Base-by-base conservation (phyloP, 2,797 vertebrate genomes). In the Neoniphon sammara region DNA sequence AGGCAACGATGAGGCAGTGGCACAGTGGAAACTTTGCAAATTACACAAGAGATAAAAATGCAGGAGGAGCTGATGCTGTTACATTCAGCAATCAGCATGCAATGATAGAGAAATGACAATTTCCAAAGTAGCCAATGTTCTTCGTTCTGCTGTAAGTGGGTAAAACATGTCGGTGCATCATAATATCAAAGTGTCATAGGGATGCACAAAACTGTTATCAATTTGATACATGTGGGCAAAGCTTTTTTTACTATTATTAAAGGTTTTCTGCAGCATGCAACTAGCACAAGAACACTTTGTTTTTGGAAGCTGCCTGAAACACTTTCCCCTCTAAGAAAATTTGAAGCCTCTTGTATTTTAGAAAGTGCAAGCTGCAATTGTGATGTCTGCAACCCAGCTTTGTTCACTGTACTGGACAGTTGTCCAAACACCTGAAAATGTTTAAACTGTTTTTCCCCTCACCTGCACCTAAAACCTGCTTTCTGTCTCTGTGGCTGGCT, bases 21-120 rank as follows among this genome's bases (percentile, higher is more conserved):
- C 15, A 17, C 44, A 46, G 15, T 46, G 17, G 44, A 46, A 17
- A 25, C 52, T 88, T 62, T 77, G 81, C 80, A 87, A 89, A 80
- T 80, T 70, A 87, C 76, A 88, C 72, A 76, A 77, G 62, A 50
- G 47, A 69, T 65, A 17, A 49, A 75, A 63, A 70, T 75, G 79
- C 61, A 57, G 25, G 18, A 61, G 59, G 47, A 70, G 65, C 57
- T 66, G 73, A 81, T 85, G 61, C 64, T 47, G 72, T 83, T 55
- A 66, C 52, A 21, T 66, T 39, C 60, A 54, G 50, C 70, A 11
- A 50, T 50, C 18, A 10, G n/a, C 1, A 39, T 66, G 71, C 70
- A 77, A 77, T 50, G 68, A 53, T 64, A 20, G 50, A 58, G 25
- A 8, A 20, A 47, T n/a, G 9, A 50, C 7, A 20, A 25, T 42